phyloP scores from a whole-genome alignment of 2,888 invertebrate species.

The Stenolophus ochropezus region DNA sequence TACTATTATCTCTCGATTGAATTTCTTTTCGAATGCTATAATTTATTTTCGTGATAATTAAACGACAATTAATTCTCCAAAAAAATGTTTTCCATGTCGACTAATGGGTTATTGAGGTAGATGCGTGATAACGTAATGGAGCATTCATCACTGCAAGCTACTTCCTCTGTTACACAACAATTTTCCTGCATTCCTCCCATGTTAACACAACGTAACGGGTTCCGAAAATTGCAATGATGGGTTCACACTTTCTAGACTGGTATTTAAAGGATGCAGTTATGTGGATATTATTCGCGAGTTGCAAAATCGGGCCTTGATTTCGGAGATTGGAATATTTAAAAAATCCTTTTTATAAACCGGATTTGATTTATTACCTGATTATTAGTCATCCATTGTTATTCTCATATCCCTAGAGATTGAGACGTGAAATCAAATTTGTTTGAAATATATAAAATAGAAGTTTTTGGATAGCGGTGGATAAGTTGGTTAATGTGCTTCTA shows the following conservation, averaged over 20 bases:
- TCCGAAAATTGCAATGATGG: not conserved
- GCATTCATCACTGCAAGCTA: not conserved
- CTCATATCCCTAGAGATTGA: too few relatives aligned
- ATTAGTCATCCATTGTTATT: too few relatives aligned
- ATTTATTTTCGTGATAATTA: not conserved
- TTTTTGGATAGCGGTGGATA: too few relatives aligned
- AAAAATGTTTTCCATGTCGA: not conserved
- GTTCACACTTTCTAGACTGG: constrained; percentile 1
- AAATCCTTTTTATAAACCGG: too few relatives aligned
- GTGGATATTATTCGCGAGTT: not conserved
- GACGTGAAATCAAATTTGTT: too few relatives aligned
- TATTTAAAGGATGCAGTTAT: constrained; percentile 1
- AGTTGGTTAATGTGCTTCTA: too few relatives aligned
- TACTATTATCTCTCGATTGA: not conserved
- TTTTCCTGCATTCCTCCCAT: not conserved
- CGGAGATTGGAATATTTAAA: not conserved
- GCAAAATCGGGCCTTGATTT: not conserved
- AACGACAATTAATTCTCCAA: not conserved
- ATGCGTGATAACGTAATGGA: not conserved
- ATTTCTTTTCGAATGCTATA: not conserved
- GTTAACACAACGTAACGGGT: constrained; percentile 10
- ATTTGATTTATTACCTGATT: too few relatives aligned
- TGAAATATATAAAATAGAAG: too few relatives aligned
- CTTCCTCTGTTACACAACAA: constrained; percentile 7
- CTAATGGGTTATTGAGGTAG: not conserved